phyloP scores from a whole-genome alignment of 92 coral and sea anemone species.

The Zoanthus sansibaricus region DNA sequence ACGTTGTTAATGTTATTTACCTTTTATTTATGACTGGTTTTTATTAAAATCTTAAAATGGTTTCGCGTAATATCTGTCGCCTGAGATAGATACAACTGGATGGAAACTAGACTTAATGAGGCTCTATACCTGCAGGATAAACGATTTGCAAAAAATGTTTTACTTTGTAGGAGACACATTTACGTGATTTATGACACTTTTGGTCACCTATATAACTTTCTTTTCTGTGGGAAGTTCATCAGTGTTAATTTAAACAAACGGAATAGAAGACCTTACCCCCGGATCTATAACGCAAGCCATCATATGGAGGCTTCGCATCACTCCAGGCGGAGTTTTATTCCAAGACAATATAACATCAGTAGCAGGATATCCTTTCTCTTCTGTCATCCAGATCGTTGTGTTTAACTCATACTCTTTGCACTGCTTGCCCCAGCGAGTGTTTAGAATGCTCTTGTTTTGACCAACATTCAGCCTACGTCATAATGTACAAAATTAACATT shows the following conservation, averaged over 20 bases:
- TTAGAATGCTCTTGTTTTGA: conserved; percentile 26
- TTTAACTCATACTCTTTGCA: conserved; percentile 48
- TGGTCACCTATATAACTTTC: too few relatives aligned
- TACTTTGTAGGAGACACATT: too few relatives aligned
- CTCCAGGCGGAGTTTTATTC: conserved; percentile 43
- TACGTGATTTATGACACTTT: too few relatives aligned
- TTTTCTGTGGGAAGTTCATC: neutral
- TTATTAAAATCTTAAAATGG: too few relatives aligned
- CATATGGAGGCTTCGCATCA: neutral
- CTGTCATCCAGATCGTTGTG: conserved; percentile 13
- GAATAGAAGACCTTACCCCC: conserved; percentile 18
- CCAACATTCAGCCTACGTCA: conserved; percentile 33
- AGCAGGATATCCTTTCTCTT: conserved; percentile 42
- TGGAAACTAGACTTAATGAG: too few relatives aligned
- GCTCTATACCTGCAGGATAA: too few relatives aligned
- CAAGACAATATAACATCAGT: conserved; percentile 39
- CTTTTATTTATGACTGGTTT: too few relatives aligned
- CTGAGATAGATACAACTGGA: too few relatives aligned
- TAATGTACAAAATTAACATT: too few relatives aligned
- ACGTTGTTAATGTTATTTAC: too few relatives aligned
- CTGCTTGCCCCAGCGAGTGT: conserved; percentile 49
- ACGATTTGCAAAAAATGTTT: too few relatives aligned
- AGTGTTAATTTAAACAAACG: neutral
- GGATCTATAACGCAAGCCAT: conserved; percentile 43
- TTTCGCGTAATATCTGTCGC: too few relatives aligned